These are phyloP conservation scores for Dromaius novaehollandiae DNA, from an alignment of 2,113 vertebrate genomes.

Conservation along the genomic window DNA sequence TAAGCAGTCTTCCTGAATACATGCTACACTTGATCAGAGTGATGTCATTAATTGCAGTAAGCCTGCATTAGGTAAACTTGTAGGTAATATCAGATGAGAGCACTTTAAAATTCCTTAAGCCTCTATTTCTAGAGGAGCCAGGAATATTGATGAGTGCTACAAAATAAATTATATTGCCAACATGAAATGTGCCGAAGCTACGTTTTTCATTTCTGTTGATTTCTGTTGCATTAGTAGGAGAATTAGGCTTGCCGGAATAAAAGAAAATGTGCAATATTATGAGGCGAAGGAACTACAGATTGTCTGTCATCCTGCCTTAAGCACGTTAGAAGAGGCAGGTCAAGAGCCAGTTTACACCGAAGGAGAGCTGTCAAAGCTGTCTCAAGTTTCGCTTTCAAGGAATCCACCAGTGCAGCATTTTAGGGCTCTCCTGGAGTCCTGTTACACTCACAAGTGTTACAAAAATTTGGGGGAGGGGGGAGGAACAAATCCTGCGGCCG, in stretches of 20 bases:
- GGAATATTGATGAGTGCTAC: not conserved
- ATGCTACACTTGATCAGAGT: too few species aligned
- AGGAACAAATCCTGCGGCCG: too few species aligned
- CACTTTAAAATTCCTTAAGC: not conserved
- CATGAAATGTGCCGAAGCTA: not conserved
- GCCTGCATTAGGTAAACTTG: not conserved
- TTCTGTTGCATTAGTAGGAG: accelerated
- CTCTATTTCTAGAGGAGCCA: not conserved
- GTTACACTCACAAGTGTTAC: too few species aligned
- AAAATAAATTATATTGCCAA: not conserved
- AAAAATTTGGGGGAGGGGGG: too few species aligned
- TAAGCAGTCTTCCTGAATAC: not conserved
- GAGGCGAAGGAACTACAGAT: accelerated
- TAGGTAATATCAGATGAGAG: not conserved
- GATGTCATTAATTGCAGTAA: not conserved
- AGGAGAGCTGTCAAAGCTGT: accelerated
- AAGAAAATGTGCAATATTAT: accelerated
- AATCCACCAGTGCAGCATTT: accelerated
- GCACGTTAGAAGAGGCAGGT: not conserved
- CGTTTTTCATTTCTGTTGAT: not conserved
- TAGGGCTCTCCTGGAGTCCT: not conserved
- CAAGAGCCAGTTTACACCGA: accelerated
- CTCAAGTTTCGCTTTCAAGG: not conserved
- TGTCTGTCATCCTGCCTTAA: accelerated
- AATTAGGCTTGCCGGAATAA: accelerated